These are phyloP conservation scores for Chelidonichthys spinosus DNA, from an alignment of 2,797 vertebrate species.

Conservation along the genomic window DNA sequence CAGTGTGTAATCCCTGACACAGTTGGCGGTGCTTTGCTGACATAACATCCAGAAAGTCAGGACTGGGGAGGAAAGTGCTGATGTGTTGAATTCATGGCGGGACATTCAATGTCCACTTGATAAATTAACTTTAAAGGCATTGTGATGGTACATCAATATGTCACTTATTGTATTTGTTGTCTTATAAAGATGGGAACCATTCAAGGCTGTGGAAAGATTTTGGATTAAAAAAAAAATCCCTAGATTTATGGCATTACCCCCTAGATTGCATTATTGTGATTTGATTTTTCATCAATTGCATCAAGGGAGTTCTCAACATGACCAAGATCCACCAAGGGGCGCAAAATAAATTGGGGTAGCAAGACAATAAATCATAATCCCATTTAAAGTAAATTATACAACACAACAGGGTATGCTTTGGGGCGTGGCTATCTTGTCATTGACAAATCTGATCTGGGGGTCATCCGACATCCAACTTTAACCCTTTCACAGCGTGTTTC, in stretches of 20 bases:
- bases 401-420: background rate
- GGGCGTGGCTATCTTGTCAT: background rate
- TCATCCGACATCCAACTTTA: no score
- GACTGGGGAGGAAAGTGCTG: constrained; percentile 67
- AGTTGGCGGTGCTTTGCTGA: constrained; percentile 73
- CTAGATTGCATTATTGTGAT: background rate
- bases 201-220: background rate
- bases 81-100: constrained; percentile 34
- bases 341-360: background rate
- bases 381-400: background rate
- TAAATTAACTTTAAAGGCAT: constrained; percentile 58
- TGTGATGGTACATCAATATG: constrained; percentile 51
- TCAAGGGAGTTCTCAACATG: background rate
- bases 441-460: background rate
- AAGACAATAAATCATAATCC: background rate
- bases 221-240: background rate
- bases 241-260: background rate
- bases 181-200: constrained; percentile 20
- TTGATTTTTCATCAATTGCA: background rate
- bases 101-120: constrained; percentile 54
- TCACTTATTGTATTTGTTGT: constrained; percentile 29
- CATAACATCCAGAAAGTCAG: constrained; percentile 63
- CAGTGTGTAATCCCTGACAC: constrained; percentile 70
- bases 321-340: no score
- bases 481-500: background rate